These are phyloP conservation scores for Drosophila crucigera DNA, from an alignment of 2,888 invertebrate genomes.

Conservation along the genomic window DNA sequence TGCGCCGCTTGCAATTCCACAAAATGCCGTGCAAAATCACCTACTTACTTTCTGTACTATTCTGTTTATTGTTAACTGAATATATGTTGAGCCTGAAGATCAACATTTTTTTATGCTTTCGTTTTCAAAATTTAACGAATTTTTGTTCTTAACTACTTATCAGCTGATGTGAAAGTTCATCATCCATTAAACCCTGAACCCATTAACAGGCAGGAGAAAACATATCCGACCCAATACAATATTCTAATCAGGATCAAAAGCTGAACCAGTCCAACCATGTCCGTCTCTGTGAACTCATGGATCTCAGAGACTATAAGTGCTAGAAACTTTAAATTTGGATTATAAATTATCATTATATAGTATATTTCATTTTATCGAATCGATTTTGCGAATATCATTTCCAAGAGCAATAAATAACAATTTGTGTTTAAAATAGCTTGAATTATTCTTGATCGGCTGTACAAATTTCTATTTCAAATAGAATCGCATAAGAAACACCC, in stretches of 20 bases:
- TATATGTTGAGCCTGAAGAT: too few relatives aligned
- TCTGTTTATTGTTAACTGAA: neutral
- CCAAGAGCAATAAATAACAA: neutral
- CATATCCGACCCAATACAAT: neutral
- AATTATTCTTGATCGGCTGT: neutral
- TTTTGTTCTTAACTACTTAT: neutral
- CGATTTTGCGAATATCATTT: neutral
- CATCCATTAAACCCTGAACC: neutral
- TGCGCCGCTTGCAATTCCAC: neutral
- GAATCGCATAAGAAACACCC: neutral
- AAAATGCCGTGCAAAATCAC: neutral
- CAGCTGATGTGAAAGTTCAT: neutral
- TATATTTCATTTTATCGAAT: neutral
- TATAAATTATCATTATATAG: too few relatives aligned
- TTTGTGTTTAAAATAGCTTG: neutral
- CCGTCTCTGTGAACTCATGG: neutral
- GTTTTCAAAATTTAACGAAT: neutral
- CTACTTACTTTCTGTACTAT: neutral
- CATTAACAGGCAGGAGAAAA: neutral
- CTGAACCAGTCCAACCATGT: neutral
- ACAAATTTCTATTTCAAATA: neutral
- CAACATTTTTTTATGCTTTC: neutral
- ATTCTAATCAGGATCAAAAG: neutral
- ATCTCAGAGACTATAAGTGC: neutral
- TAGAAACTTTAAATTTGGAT: neutral